Evolutionary conservation across 2,797 vertebrate species (phyloP).

Genomic region (Myoxocephalus aenaeus): DNA sequence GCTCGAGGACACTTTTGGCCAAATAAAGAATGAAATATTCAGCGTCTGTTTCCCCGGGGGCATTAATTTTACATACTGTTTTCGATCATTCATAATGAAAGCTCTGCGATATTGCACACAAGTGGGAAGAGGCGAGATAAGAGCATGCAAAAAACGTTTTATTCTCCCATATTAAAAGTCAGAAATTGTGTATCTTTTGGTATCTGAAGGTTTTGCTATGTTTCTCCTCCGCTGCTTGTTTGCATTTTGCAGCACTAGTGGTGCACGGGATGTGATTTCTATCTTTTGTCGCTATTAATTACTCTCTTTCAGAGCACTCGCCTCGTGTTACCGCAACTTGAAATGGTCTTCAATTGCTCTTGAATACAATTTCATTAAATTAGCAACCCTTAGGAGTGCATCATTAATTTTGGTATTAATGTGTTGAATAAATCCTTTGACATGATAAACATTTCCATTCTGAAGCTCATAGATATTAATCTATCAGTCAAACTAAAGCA

Average conservation of each 20-base stretch:
- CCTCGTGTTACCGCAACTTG: constrained; percentile 64
- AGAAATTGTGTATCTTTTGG: constrained; percentile 4
- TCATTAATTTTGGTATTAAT: constrained; percentile 66
- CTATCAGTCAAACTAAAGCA: constrained; percentile 35
- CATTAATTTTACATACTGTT: constrained; percentile 56
- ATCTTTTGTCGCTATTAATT: constrained; percentile 66
- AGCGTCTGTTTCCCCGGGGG: constrained; percentile 18
- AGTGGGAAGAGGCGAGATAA: constrained; percentile 24
- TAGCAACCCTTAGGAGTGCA: constrained; percentile 53
- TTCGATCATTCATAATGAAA: constrained; percentile 47
- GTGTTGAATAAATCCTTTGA: constrained; percentile 55
- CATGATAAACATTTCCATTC: constrained; percentile 48
- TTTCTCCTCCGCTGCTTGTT: constrained; percentile 30
- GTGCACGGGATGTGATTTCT: constrained; percentile 46
- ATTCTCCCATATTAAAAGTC: constrained; percentile 5
- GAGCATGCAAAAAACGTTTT: neutral
- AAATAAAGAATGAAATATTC: constrained; percentile 59
- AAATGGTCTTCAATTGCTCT: constrained; percentile 69
- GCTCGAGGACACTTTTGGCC: constrained; percentile 41
- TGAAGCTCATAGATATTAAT: constrained; percentile 20
- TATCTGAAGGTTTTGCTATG: constrained; percentile 19
- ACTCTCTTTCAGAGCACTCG: constrained; percentile 64
- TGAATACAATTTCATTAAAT: constrained; percentile 71
- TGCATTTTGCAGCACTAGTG: constrained; percentile 14
- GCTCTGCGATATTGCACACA: constrained; percentile 21